Evolutionary conservation across 2,113 vertebrate genomes (phyloP), one percentile per base, ranked within the genome.

Genomic region (Gadus macrocephalus): DNA sequence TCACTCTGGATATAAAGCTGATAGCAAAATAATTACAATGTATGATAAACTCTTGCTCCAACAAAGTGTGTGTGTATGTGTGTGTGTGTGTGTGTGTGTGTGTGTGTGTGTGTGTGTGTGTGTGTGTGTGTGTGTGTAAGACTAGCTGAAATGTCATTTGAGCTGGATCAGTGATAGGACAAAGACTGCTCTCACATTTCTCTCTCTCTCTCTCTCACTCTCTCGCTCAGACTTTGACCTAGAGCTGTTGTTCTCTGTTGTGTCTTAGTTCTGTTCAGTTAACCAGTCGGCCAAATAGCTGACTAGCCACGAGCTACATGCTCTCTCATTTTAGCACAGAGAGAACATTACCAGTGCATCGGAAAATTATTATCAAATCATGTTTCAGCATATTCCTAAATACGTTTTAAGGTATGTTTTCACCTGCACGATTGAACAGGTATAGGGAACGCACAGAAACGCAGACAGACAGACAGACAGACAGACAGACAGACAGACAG

Each of bases 141-240:
- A 62, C 27, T 27, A 80, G 72, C 70, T 75, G 68, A 79, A 64
- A 59, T 16, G 81, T 88, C 75, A 82, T 78, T 71, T 65, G 81
- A 90, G 65, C 87, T 67, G 71, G 72, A 78, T 78, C 74, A 31
- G 65, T 66, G 72, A 66, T 71, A 66, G 79, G 79, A 90, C 89
- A 89, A 90, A 84, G 86, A 82, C 42, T 12, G 42, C 42, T 49
- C 42, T 49, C 42, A 2, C 20, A 28, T 25, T 61, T 19, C 27
- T 49, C n/a, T 56, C 61, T 78, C 31, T 58, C 17, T 17, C 6
- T 15, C 15, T n/a, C n/a, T n/a, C n/a, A 2, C 49, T 79, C 74
- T 59, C 79, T 70, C 71, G 4, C 76, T 83, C 77, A 88, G 83
- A 88, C 87, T 87, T 86, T 88, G 85, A 86, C 87, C 82, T 79